Percentiles rank a stretch among this genome's conserved stretches.
These are phyloP conservation scores for Dissostichus mawsoni DNA, from an alignment of 2,113 vertebrate genomes.

Conservation along the genomic window DNA sequence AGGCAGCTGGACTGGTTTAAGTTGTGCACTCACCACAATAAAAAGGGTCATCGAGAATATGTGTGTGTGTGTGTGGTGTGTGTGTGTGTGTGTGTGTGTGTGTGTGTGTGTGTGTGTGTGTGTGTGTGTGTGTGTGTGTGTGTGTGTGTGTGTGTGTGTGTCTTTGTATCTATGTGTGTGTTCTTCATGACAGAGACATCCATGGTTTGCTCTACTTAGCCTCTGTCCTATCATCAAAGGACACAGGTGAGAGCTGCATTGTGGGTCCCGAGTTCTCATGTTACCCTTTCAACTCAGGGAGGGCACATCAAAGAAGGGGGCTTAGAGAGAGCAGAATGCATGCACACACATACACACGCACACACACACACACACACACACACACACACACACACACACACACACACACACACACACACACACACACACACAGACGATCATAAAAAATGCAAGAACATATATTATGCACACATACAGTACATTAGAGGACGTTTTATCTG, in stretches of 20 bases:
- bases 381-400: too few species aligned
- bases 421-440: slow-evolving; percentile 36
- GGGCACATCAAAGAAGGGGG: slow-evolving; percentile 82
- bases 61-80: slow-evolving; percentile 54
- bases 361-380: too few species aligned
- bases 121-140: slow-evolving; percentile 54
- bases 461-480: slow-evolving; percentile 20
- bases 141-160: slow-evolving; percentile 48
- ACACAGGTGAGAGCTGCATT: slow-evolving; percentile 85
- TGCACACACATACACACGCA: not conserved
- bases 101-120: slow-evolving; percentile 48
- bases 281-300: slow-evolving; percentile 85
- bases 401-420: too few species aligned
- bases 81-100: slow-evolving; percentile 53
- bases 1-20: slow-evolving; percentile 73
- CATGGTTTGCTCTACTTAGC: slow-evolving; percentile 81
- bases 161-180: slow-evolving; percentile 41
- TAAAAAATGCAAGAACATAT: slow-evolving; percentile 53
- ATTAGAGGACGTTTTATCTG: not conserved
- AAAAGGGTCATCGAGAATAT: slow-evolving; percentile 69
- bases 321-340: slow-evolving; percentile 76
- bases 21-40: slow-evolving; percentile 78
- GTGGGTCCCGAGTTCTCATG: slow-evolving; percentile 79
- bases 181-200: slow-evolving; percentile 78
- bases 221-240: slow-evolving; percentile 85